Base-by-base conservation (phyloP, 1,140 invertebrate genomes). In the Drosophila asahinai region DNA sequence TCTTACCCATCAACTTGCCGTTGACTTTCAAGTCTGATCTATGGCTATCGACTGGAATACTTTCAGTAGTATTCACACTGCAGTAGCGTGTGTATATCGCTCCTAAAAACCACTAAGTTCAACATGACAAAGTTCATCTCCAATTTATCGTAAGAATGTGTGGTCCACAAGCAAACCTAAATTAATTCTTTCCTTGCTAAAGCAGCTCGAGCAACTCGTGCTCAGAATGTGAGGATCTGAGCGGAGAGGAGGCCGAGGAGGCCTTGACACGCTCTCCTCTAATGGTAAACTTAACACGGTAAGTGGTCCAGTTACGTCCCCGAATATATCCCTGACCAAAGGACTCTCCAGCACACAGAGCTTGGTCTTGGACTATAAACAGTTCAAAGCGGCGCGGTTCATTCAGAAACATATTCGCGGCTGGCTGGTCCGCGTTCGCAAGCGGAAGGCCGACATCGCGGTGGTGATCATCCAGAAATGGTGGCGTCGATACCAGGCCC, bases 321-420 rank as follows among this genome's bases (percentile, higher is more conserved):
- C 8, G 8, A 6, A 30, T 30, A 11, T 15, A 22, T 57, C 19
- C 5, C 15, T 42, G 45, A 58, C 15, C 42, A 17, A 36, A 36
- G 22, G 30, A 17, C 17, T 19, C 11, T 7, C 2, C 25, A 71
- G 67, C 5, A 11, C 3, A 0, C 67, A 73, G 1, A 19, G 62
- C 2, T 9, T 75, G 8, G 6, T 91, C 4, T 57, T 83, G 17
- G 90, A 92, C 4, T 80, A 84, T 27, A 73, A 78, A 6, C 77
- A 84, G 19, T 92, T 92, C 25, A 76, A 76, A 42, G 73, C 90
- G 0, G 82, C 90, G 14, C 86, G 86, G 9, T 47, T 7, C 0
- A 90, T 92, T 9, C 90, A 92, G 27, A 30, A 58, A 8, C 1
- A n/a, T 11, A 19, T 68, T 27, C 82, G 83, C 0, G 77, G 82